These are phyloP conservation scores for Stegana nigrithorax DNA, from an alignment of 2,888 invertebrate genomes.

Conservation along the genomic window DNA sequence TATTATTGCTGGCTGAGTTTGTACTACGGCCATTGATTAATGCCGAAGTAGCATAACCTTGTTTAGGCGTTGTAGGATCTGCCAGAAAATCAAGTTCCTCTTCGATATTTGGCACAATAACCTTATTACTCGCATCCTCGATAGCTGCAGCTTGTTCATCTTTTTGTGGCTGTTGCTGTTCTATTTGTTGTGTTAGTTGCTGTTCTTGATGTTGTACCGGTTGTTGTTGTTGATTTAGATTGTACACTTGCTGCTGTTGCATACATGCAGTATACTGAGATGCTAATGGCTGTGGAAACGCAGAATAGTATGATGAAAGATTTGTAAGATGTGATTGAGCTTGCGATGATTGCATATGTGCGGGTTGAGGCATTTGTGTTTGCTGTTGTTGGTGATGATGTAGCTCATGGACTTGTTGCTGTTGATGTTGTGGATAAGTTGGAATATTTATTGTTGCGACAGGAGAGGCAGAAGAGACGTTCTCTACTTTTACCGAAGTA, in stretches of 20 bases:
- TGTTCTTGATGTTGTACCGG: constrained; percentile 58
- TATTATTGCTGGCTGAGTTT: constrained; percentile 56
- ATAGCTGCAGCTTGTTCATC: constrained; percentile 56
- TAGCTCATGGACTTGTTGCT: constrained; percentile 48
- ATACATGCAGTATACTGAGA: constrained; percentile 67
- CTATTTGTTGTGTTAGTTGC: constrained; percentile 45
- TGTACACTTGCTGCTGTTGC: constrained; percentile 51
- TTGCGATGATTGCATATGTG: constrained; percentile 83
- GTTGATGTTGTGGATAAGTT: constrained; percentile 69
- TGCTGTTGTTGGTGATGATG: constrained; percentile 69
- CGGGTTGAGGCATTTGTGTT: constrained; percentile 75
- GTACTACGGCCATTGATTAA: constrained; percentile 47
- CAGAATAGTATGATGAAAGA: constrained; percentile 65
- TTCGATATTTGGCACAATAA: constrained; percentile 89
- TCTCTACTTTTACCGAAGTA: constrained; percentile 71
- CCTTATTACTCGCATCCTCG: constrained; percentile 82
- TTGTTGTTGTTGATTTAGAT: constrained; percentile 46
- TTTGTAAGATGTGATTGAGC: constrained; percentile 77
- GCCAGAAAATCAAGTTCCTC: constrained; percentile 87
- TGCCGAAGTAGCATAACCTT: constrained; percentile 60
- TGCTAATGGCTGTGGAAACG: constrained; percentile 66
- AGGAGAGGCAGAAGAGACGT: constrained; percentile 61
- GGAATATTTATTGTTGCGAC: constrained; percentile 63
- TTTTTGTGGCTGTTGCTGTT: constrained; percentile 47
- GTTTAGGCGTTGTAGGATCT: constrained; percentile 55